These are phyloP conservation scores for Dendrocincla tyrannina DNA, from an alignment of 2,797 vertebrate species.

Conservation along the genomic window DNA sequence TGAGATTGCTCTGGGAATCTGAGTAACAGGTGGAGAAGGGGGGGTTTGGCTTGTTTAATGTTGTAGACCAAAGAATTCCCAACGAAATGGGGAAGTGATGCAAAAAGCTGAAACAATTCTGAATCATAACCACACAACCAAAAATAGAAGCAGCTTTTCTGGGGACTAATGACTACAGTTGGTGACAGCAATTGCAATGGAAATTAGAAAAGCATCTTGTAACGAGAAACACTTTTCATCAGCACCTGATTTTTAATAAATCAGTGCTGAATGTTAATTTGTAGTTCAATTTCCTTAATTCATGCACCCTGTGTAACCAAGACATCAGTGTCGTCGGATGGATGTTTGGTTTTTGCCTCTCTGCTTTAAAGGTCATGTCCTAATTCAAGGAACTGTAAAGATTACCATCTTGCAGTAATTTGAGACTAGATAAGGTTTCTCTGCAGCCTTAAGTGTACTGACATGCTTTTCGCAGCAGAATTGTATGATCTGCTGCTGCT, in stretches of 20 bases:
- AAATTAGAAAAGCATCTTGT: constrained; percentile 14
- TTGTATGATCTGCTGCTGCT: not conserved
- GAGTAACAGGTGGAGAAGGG: not conserved
- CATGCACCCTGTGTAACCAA: not conserved
- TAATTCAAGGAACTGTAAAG: constrained; percentile 10
- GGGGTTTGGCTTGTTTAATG: not conserved
- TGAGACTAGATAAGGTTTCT: not conserved
- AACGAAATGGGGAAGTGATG: not conserved
- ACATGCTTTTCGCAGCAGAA: not conserved
- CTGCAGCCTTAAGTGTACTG: not conserved
- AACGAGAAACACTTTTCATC: constrained; percentile 39
- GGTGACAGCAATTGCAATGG: not conserved
- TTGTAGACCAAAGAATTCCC: not conserved
- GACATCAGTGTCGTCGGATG: not conserved
- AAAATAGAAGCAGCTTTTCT: constrained; percentile 5
- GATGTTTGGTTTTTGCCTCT: not conserved
- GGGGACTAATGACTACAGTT: not conserved
- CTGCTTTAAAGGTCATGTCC: not conserved
- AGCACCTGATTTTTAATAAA: constrained; percentile 51
- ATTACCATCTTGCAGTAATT: not conserved
- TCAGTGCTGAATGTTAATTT: constrained; percentile 42
- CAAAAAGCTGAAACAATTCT: not conserved
- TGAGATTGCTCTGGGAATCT: not conserved
- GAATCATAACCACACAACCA: not conserved
- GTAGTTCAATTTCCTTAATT: constrained; percentile 24